Percentiles rank a stretch among this genome's conserved stretches.
phyloP scores from a whole-genome alignment of 2,888 invertebrate genomes.

The Caenorhabditis sulstoni region DNA sequence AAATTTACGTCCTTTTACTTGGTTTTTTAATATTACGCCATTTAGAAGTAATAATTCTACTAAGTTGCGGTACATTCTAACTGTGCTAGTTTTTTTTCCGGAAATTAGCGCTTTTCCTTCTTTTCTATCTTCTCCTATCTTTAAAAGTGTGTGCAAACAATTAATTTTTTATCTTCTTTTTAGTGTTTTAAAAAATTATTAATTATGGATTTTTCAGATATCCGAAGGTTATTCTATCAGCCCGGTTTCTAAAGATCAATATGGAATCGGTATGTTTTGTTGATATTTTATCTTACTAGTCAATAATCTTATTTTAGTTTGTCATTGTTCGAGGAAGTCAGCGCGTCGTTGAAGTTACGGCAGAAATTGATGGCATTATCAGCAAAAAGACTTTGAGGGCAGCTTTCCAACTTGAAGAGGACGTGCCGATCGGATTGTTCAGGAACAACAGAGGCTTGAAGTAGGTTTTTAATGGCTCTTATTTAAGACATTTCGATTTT shows the following conservation, averaged over 20 bases:
- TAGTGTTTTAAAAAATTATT: conserved; percentile 31
- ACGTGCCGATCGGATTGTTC: conserved; percentile 60
- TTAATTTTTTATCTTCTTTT: conserved; percentile 2
- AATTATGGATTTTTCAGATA: conserved; percentile 36
- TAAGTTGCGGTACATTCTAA: too few relatives aligned
- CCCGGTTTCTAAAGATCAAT: conserved; percentile 31
- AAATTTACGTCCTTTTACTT: too few relatives aligned
- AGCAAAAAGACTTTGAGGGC: conserved; percentile 41
- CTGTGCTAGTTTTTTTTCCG: too few relatives aligned
- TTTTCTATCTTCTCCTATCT: too few relatives aligned
- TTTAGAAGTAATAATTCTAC: too few relatives aligned
- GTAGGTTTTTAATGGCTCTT: conserved; percentile 56
- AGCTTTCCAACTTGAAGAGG: conserved; percentile 57
- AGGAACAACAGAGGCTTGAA: conserved; percentile 42
- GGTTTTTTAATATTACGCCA: too few relatives aligned
- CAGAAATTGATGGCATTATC: conserved; percentile 50
- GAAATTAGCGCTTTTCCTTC: too few relatives aligned
- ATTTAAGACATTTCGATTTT: conserved; percentile 59
- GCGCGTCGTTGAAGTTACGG: conserved; percentile 53
- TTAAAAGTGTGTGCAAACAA: too few relatives aligned
- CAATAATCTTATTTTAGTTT: conserved; percentile 60
- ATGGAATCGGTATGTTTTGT: conserved; percentile 51
- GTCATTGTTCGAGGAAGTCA: conserved; percentile 51
- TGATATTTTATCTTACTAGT: conserved; percentile 62
- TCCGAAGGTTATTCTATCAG: conserved; percentile 19